Conservation (phyloP, 2,113 vertebrate genomes). For the Podilymbus podiceps region DNA sequence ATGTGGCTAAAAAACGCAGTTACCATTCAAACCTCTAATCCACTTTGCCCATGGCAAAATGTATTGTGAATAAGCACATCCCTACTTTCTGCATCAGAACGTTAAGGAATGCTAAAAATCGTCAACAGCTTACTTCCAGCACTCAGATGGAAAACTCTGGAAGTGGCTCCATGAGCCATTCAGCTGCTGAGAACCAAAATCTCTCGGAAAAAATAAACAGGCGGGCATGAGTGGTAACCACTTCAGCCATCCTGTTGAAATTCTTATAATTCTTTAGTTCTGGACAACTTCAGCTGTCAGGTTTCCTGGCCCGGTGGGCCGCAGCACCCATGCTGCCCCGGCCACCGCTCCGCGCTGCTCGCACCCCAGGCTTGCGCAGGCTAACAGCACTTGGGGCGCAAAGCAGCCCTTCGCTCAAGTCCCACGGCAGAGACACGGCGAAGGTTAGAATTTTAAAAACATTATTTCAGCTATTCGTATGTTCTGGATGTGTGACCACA, state of each 20-base stretch:
- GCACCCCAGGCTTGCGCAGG: fast-evolving
- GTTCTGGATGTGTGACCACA: not conserved
- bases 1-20: not conserved
- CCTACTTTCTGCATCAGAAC: not conserved
- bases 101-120: not conserved
- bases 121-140: not conserved
- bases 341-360: not conserved
- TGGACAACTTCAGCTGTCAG: not conserved
- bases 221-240: fast-evolving
- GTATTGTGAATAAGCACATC: not conserved
- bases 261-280: not conserved
- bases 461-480: not conserved
- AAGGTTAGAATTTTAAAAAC: not conserved
- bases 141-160: not conserved
- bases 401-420: not conserved
- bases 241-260: not conserved
- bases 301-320: no score
- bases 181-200: fast-evolving
- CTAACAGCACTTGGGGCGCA: no score
- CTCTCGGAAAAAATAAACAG: fast-evolving
- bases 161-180: not conserved
- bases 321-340: no score
- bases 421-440: no score
- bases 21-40: not conserved
- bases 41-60: not conserved